Evolutionary conservation across 2,888 invertebrate species (phyloP), one percentile per base, ranked within the genome.

Genomic region (Rhamphomyia laevipes): DNA sequence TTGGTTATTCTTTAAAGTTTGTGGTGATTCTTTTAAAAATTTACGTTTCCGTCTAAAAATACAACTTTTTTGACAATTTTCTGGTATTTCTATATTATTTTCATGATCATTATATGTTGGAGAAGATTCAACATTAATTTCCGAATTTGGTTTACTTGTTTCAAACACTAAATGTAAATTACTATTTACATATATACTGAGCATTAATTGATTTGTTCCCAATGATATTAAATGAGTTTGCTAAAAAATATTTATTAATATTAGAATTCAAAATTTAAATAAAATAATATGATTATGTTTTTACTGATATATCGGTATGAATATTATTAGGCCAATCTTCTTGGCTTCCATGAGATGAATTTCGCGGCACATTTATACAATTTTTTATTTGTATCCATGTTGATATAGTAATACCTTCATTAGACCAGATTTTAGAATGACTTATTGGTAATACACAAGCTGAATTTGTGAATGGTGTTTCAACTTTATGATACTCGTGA

Each of bases 201-300:
- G 51, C 56, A 71, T 60, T 17, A 65, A 63, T 42, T 67, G 65
- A 55, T 65, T 66, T 47, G 65, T 66, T 43, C 70, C 70, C 49
- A 71, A 51, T 2, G 70, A 71, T 5, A 69, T 49, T n/a, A 71
- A 54, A 54, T 71, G 70, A 1, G 62, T 60, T 60, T 66, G 61
- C 64, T 68, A 46, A 9, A 55, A 35, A 3, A 2, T 16, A 17
- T 21, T 40, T 21, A 33, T 21, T 6, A 38, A 10, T 9, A 6
- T 31, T 12, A 21, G n/a, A n/a, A n/a, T n/a, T n/a, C n/a, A n/a
- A n/a, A n/a, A n/a, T n/a, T n/a, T n/a, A 23, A 31, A 30, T 7
- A 18, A 41, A 13, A 41, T 10, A 35, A 35, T 33, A 35, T 9
- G 13, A 35, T 35, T n/a, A n/a, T 13, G n/a, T 35, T 5, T 35